These are phyloP conservation scores for Pelodytes ibericus DNA, from an alignment of 2,797 vertebrate species.

Conservation along the genomic window DNA sequence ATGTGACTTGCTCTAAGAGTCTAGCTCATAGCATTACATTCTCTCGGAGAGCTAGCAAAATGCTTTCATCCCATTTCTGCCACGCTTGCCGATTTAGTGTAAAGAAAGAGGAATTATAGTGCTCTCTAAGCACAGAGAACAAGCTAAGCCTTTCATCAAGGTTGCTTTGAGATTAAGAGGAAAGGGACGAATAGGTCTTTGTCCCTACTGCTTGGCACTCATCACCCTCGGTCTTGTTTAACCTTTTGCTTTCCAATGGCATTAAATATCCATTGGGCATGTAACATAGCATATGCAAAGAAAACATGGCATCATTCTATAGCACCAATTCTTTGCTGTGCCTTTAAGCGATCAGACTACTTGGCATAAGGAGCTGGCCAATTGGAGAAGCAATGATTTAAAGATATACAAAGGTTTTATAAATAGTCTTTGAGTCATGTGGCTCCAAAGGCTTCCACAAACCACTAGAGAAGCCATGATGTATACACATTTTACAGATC, in stretches of 20 bases:
- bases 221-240: background rate
- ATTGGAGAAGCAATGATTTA: too few relatives aligned
- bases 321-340: too few relatives aligned
- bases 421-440: too few relatives aligned
- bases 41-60: constrained; percentile 1
- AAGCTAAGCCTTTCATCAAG: constrained; percentile 48
- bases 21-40: background rate
- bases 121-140: constrained; percentile 20
- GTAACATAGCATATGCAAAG: too few relatives aligned
- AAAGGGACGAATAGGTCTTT: constrained; percentile 15
- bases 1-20: background rate
- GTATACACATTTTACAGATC: too few relatives aligned
- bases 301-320: too few relatives aligned
- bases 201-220: background rate
- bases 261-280: background rate
- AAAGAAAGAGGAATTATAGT: constrained; percentile 25
- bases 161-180: constrained; percentile 25
- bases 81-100: constrained; percentile 18
- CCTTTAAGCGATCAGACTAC: too few relatives aligned
- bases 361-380: too few relatives aligned
- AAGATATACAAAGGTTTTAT: too few relatives aligned
- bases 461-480: too few relatives aligned
- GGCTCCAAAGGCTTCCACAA: too few relatives aligned
- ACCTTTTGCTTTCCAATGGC: background rate
- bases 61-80: constrained; percentile 23